Base-by-base conservation (phyloP, 1,140 invertebrate species). In the Drosophila mauritiana region DNA sequence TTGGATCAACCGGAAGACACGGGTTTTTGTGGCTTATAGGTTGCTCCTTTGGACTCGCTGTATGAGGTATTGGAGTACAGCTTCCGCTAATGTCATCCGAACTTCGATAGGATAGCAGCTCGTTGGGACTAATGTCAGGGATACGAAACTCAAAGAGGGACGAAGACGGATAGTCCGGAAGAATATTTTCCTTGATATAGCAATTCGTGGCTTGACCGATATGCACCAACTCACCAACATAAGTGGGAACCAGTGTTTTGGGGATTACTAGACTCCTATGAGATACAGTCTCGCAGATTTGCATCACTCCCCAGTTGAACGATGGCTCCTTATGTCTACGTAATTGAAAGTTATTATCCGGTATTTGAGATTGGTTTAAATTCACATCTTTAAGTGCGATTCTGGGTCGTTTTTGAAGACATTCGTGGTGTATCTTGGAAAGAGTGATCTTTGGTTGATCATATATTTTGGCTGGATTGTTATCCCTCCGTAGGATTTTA, bases 121-220 rank as follows among this genome's bases (percentile, higher is more conserved):
- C 63, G 1, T 4, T 15, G 3, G 36, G 13, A 17, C 42, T 39
- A 13, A 75, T 51, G 10, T 75, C 72, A 0, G 82, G 78, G 4
- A 59, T 43, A 0, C 82, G 73, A 31, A 85, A 85, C 12, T 85
- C 82, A 17, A 20, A 53, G 15, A 62, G 36, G 0, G 48, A 17
- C 20, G 34, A 4, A 3, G 4, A 3, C 8, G 48, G 27, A 10
- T 4, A 4, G 17, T 51, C 15, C 4, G 20, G 12, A 12, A 15
- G 6, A 8, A 12, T 13, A 65, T n/a, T 42, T 5, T 49, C 6
- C 31, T 6, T 17, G 0, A 67, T 31, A 5, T 36, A 20, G 1
- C 15, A 4, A 0, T n/a, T 8, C 7, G 34, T 4, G 31, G 3
- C 20, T 20, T 31, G 25, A 7, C n/a, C 17, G 13, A 25, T 31